Evolutionary conservation across 2,113 vertebrate species (phyloP), one percentile per base, ranked within the genome.

Genomic region (Pelusios castaneus): DNA sequence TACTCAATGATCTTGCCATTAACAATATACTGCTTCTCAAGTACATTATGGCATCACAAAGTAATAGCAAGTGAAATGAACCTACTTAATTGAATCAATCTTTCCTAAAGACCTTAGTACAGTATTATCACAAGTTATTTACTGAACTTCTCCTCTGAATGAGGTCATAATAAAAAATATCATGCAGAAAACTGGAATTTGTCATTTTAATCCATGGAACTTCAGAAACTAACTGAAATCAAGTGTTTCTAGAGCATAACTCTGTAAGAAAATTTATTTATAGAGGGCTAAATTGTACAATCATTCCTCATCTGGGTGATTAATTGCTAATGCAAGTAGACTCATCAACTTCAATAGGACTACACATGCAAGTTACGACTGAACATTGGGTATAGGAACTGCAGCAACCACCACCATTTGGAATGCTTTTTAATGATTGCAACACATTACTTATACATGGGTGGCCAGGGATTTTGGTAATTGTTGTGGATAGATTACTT

Each of bases 31-130:
- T 95, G 89, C 85, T 96, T 96, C 95, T 95, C 86, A 96, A 97
- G 91, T 89, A 91, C 91, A 97, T 96, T 96, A 81, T 89, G 91
- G 91, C 85, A 92, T 81, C 94, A 94, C 91, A 92, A 96, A 92
- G 96, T 85, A 97, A 97, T 51, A 97, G 95, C 96, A 97, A 95
- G 94, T 96, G 95, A 97, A 97, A 97, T 95, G 84, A 91, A 95
- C 89, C 96, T 91, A 97, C 94, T 95, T 96, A 97, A 97, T 47
- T 2, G 96, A 92, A 96, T 92, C 70, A 90, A 96, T 95, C 92
- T 97, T 92, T 90, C 92, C 94, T 82, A 95, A 94, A 94, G 96
- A 88, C 83, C 73, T 82, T 91, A 89, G 77, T 89, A 96, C 85
- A 97, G 93, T 97, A 97, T 93, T 83, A 97, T 93, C 91, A 97